These are phyloP conservation scores for Zygaena filipendulae DNA, from an alignment of 2,888 invertebrate genomes.

Conservation along the genomic window DNA sequence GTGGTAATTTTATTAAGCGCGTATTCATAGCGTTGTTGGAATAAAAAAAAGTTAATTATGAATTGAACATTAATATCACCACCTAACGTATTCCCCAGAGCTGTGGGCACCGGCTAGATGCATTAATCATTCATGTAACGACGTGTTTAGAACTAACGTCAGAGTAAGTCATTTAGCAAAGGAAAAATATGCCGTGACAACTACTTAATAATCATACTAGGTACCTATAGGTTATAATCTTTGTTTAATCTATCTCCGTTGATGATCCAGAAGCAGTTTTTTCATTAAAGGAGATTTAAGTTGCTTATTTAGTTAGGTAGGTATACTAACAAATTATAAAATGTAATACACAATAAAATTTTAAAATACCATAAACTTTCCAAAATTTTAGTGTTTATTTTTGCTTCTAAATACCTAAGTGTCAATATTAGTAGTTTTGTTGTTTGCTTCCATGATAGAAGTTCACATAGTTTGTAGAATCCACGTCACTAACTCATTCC, in stretches of 20 bases:
- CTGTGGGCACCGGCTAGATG: conserved; percentile 21
- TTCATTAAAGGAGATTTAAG: too few relatives aligned
- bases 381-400: too few relatives aligned
- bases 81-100: conserved; percentile 37
- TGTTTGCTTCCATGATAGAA: too few relatives aligned
- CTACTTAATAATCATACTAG: conserved; percentile 5
- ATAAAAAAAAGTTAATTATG: conserved; percentile 29
- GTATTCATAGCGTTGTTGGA: not conserved
- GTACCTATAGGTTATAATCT: not conserved
- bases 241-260: conserved; percentile 1
- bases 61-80: conserved; percentile 43
- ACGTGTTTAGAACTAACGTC: conserved; percentile 27
- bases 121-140: conserved; percentile 48
- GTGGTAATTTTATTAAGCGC: conserved; percentile 25
- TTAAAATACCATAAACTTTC: too few relatives aligned
- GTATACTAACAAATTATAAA: too few relatives aligned
- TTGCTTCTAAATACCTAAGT: too few relatives aligned
- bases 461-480: too few relatives aligned
- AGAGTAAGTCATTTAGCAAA: conserved; percentile 14
- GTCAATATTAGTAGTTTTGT: too few relatives aligned
- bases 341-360: too few relatives aligned
- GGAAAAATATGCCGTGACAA: conserved; percentile 4
- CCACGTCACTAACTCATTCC: too few relatives aligned
- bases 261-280: conserved; percentile 8
- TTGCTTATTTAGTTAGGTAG: too few relatives aligned